These are phyloP conservation scores for Montifringilla adamsi DNA, from an alignment of 2,113 vertebrate genomes.

Conservation along the genomic window DNA sequence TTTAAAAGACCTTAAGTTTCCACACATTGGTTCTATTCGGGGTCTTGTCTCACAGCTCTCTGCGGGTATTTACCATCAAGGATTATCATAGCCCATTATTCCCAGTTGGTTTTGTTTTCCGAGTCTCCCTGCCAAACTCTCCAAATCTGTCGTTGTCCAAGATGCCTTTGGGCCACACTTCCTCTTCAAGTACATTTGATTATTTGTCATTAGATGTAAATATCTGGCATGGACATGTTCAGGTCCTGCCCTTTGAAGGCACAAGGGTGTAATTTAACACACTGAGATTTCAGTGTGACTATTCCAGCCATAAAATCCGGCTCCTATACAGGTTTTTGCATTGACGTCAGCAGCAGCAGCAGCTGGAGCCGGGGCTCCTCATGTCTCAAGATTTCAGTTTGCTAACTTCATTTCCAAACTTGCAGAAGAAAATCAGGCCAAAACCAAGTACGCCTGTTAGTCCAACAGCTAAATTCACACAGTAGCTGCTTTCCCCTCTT, in stretches of 20 bases:
- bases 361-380: slow-evolving; percentile 38
- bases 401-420: slow-evolving; percentile 12
- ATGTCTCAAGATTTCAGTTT: not conserved
- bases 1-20: not conserved
- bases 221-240: not conserved
- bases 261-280: slow-evolving; percentile 37
- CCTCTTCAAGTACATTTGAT: not conserved
- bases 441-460: not conserved
- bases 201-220: slow-evolving; percentile 26
- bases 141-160: not conserved
- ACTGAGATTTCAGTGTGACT: slow-evolving; percentile 17
- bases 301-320: slow-evolving; percentile 40
- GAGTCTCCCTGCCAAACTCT: not conserved
- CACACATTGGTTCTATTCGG: not conserved
- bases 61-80: not conserved
- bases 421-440: not conserved
- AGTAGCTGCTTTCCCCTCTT: not conserved
- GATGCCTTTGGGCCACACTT: not conserved
- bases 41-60: not conserved
- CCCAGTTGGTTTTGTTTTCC: slow-evolving; percentile 8
- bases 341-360: slow-evolving; percentile 40
- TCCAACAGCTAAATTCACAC: rapidly evolving
- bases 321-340: slow-evolving; percentile 26
- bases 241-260: not conserved
- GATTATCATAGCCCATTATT: not conserved